Evolutionary conservation across 2,113 vertebrate genomes (phyloP), one percentile per base, ranked within the genome.

Genomic region (Dromas ardeola): DNA sequence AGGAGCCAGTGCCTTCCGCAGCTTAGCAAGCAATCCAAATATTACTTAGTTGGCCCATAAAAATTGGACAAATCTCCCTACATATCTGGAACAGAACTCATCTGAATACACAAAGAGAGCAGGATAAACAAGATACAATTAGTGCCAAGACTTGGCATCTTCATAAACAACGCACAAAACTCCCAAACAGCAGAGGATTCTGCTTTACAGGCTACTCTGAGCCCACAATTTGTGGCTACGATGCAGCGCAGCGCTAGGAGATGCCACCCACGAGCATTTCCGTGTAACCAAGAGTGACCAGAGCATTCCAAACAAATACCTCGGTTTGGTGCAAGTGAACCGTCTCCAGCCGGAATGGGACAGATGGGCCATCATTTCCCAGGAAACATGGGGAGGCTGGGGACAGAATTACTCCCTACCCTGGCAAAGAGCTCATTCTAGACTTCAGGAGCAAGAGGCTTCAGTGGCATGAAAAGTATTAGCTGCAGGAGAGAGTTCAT

Each of bases 191-290:
- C 67, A 30, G 55, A 80, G 62, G 59, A 65, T 45, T 47, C 65
- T 79, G 76, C 45, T 50, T 12, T 4, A 25, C 18, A 58, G 55
- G 63, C 70, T 76, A n/a, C 93, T 53, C 83, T 9, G 6, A 67
- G 77, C 42, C 45, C 16, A 20, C 30, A 34, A 13, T 26, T 8
- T 45, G 67, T 9, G 59, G 71, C 67, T 53, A 30, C 34, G 67
- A 34, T 0, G 1, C 0, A 1, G 43, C 23, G 59, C 49, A 72
- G 43, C 0, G 1, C 27, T 58, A 43, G 62, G 81, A 94, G 26
- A 13, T 59, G 66, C 58, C 63, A 78, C 21, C 32, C 86, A 72
- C 49, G 76, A 77, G 66, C 21, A 20, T 29, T 47, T 61, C 86
- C 70, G 63, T 29, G 59, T 49, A 49, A 38, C 12, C 16, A 2